A percentile compares a stretch with the other conserved stretches of the same genome.
phyloP scores from a whole-genome alignment of 2,797 vertebrate species.

The Staurois parvus region DNA sequence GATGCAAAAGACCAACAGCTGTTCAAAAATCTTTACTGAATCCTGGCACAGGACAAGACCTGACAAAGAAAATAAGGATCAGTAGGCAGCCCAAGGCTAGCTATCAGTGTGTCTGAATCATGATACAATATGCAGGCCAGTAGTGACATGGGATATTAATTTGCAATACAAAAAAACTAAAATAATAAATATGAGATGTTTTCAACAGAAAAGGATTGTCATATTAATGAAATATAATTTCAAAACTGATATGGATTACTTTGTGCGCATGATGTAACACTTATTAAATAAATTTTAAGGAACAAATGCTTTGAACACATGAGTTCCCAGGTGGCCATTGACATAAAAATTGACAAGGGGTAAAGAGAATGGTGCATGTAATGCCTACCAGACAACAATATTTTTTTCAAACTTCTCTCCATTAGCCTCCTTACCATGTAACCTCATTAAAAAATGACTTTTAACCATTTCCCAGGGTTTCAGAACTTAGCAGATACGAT shows the following conservation, averaged over 20 bases:
- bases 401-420: slow-evolving; percentile 1
- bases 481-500: background rate
- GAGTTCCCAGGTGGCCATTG: background rate
- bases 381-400: background rate
- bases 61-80: background rate
- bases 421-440: background rate
- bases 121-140: background rate
- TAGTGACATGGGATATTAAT: background rate
- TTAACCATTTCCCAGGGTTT: background rate
- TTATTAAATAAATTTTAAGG: background rate
- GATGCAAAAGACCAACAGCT: background rate
- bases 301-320: background rate
- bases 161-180: background rate
- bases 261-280: background rate
- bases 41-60: too few species aligned
- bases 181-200: background rate
- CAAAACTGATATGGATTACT: background rate
- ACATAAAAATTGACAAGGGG: background rate
- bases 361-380: background rate
- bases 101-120: background rate
- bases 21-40: background rate
- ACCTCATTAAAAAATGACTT: background rate
- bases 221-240: background rate
- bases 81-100: background rate
- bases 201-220: background rate